Base-by-base conservation (phyloP, 1,140 invertebrate species). In the Marisa cornuarietis region DNA sequence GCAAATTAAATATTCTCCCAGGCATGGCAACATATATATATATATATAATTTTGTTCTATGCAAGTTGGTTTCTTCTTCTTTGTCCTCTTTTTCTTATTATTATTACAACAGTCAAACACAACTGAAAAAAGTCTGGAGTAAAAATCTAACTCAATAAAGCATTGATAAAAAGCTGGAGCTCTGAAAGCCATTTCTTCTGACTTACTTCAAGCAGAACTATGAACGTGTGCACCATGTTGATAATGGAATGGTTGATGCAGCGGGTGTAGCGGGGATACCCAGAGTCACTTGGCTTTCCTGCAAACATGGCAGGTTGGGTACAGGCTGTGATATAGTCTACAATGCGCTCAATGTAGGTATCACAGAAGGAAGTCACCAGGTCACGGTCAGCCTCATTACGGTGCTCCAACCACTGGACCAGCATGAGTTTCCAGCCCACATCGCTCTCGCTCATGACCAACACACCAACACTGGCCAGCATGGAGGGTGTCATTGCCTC, bases 351-450 rank as follows among this genome's bases (percentile, higher is more conserved):
- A 20, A 90, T 81, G 80, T 90, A 90, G 24, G 85, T 84, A 78
- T 90, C 87, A 85, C 88, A 87, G 79, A 90, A 85, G 24, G 81
- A 84, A 77, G 42, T 66, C 49, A 85, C 68, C 61, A 85, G 42
- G 61, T 84, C 81, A 26, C 69, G 49, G 79, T 89, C 87, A 14
- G 76, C 78, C 31, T 89, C 88, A n/a, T 85, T 81, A 26, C 87
- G 83, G 31, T 85, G 83, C 79, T 90, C 86, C 62, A 91, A 68
- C 90, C 90, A 91, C 74, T 88, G 88, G 4, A 89, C 85, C 75
- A 90, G 71, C 85, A 90, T 86, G 42, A 90, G 81, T 74, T 87
- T 87, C 90, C 90, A 91, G 52, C 89, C 89, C 0, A 90, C 88
- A 81, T 91, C 90, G 24, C 76, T 75, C 63, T 81, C 74, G 26